phyloP scores from a whole-genome alignment of 2,888 invertebrate genomes.

The Tipula unca region DNA sequence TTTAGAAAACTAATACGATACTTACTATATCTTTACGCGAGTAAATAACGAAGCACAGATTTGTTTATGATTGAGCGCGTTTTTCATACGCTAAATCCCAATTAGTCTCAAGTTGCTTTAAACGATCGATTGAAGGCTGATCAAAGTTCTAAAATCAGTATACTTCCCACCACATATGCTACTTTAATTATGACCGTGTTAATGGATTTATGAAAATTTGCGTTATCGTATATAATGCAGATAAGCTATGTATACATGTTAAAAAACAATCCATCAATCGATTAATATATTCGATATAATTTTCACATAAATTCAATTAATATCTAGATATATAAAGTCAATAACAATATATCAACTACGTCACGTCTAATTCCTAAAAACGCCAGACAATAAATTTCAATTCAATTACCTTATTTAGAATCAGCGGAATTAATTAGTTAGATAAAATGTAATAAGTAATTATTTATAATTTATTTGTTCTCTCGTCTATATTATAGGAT shows the following conservation, averaged over 20 bases:
- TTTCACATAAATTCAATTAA: background rate
- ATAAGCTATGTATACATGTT: background rate
- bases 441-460: too few relatives aligned
- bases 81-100: too few relatives aligned
- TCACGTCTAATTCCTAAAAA: background rate
- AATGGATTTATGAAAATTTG: background rate
- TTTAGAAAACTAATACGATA: too few relatives aligned
- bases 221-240: background rate
- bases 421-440: too few relatives aligned
- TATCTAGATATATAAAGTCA: too few relatives aligned
- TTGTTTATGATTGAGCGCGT: too few relatives aligned
- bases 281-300: background rate
- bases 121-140: background rate
- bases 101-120: background rate
- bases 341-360: too few relatives aligned
- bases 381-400: too few relatives aligned
- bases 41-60: too few relatives aligned
- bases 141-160: background rate
- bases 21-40: too few relatives aligned
- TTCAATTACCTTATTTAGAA: too few relatives aligned
- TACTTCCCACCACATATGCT: background rate
- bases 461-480: background rate
- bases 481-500: conserved; percentile 19
- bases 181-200: too few relatives aligned
- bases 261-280: background rate